Conservation (phyloP, 2,113 vertebrate species). For the Chauna torquata region DNA sequence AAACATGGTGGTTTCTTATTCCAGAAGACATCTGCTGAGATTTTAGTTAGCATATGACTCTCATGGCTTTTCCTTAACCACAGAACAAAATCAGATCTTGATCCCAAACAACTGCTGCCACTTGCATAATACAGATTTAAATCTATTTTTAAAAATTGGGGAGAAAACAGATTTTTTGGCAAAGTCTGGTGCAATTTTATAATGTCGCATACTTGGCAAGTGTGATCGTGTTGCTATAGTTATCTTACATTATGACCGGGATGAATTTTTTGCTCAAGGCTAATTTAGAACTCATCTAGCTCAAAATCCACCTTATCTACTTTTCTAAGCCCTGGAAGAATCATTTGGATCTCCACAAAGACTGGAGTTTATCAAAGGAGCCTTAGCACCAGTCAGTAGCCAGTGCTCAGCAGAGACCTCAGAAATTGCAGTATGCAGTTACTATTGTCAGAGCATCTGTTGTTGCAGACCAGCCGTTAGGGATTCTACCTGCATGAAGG, state of each 20-base stretch:
- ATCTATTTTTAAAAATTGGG: not conserved
- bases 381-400: not conserved
- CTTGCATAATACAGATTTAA: not conserved
- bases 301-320: not conserved
- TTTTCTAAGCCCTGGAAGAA: not conserved
- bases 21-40: not conserved
- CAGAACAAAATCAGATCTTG: not conserved
- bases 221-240: constrained; percentile 48
- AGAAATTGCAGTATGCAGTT: not conserved
- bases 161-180: not conserved
- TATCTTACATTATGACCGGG: constrained; percentile 26
- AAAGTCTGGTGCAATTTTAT: not conserved
- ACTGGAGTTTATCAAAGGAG: not conserved
- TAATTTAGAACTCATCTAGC: not conserved
- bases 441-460: not conserved
- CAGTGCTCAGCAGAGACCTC: not conserved
- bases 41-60: not conserved
- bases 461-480: not conserved
- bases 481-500: too few species aligned
- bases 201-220: not conserved
- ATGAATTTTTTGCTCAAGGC: constrained; percentile 24
- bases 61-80: not conserved
- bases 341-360: not conserved
- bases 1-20: not conserved
- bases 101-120: not conserved